Percentiles rank a stretch among this genome's conserved stretches.
Evolutionary conservation across 2,797 vertebrate genomes (phyloP).

Genomic region (Centroberyx gerrardi): DNA sequence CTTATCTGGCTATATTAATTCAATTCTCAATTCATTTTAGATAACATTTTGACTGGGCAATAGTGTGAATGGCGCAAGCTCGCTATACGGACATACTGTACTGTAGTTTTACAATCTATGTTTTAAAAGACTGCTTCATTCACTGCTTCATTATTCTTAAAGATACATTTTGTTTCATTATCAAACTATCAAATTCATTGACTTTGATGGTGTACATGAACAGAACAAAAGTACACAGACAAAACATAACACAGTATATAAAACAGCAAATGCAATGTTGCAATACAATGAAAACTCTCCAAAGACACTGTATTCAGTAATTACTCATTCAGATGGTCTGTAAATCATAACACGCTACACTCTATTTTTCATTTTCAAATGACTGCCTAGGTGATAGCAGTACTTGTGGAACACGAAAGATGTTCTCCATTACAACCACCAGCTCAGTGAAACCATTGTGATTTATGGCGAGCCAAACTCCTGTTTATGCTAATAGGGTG

Average conservation of each 20-base stretch:
- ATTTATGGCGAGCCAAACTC: slow-evolving; percentile 68
- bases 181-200: too few relatives aligned
- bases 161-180: too few relatives aligned
- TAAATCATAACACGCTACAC: not conserved
- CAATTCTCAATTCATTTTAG: too few relatives aligned
- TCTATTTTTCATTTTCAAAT: slow-evolving; percentile 19
- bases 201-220: too few relatives aligned
- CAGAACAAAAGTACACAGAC: not conserved
- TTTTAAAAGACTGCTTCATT: too few relatives aligned
- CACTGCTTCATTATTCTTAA: too few relatives aligned
- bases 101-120: too few relatives aligned
- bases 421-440: slow-evolving; percentile 45
- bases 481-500: slow-evolving; percentile 69
- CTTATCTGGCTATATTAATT: too few relatives aligned
- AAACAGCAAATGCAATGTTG: not conserved
- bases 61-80: too few relatives aligned
- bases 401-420: slow-evolving; percentile 24
- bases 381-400: slow-evolving; percentile 9
- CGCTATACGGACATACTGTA: too few relatives aligned
- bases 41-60: too few relatives aligned
- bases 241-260: not conserved
- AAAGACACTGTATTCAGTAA: not conserved
- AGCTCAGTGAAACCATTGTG: slow-evolving; percentile 47
- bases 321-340: not conserved
- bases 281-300: not conserved